A percentile compares a stretch with the other conserved stretches of the same genome.
Evolutionary conservation across 2,888 invertebrate species (phyloP).

Genomic region (Cheilosia scutellata): DNA sequence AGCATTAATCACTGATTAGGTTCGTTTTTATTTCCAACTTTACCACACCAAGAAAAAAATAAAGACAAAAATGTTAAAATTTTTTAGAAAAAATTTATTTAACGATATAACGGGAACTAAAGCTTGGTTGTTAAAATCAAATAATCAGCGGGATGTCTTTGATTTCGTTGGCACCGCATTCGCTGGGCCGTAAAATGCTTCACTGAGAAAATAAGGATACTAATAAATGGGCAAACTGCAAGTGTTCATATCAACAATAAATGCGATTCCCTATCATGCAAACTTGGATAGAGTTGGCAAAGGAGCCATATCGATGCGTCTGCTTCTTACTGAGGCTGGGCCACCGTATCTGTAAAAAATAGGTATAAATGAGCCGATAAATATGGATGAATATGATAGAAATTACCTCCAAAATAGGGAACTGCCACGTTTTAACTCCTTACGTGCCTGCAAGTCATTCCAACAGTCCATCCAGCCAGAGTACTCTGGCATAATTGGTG

Average conservation of each 20-base stretch:
- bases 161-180: constrained; percentile 5
- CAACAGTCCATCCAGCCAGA: constrained; percentile 93
- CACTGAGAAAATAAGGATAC: constrained; percentile 39
- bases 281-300: constrained; percentile 51
- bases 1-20: background rate
- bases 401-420: constrained; percentile 86
- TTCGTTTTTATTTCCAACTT: no score
- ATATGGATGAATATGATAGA: background rate
- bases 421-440: constrained; percentile 94
- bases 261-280: constrained; percentile 51
- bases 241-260: constrained; percentile 44
- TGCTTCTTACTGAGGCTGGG: constrained; percentile 12
- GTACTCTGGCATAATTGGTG: constrained; percentile 94
- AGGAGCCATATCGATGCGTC: constrained; percentile 39
- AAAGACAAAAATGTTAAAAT: background rate
- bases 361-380: background rate
- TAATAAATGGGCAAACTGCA: constrained; percentile 42
- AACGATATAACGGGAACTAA: constrained; percentile 45
- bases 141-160: constrained; percentile 13
- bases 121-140: constrained; percentile 25
- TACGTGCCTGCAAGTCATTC: constrained; percentile 89
- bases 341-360: constrained; percentile 16
- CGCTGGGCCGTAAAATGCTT: constrained; percentile 44
- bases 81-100: constrained; percentile 27
- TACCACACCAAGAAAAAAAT: no score